Conservation (phyloP, 2,888 invertebrate species). For the Melinaea marsaeus region DNA sequence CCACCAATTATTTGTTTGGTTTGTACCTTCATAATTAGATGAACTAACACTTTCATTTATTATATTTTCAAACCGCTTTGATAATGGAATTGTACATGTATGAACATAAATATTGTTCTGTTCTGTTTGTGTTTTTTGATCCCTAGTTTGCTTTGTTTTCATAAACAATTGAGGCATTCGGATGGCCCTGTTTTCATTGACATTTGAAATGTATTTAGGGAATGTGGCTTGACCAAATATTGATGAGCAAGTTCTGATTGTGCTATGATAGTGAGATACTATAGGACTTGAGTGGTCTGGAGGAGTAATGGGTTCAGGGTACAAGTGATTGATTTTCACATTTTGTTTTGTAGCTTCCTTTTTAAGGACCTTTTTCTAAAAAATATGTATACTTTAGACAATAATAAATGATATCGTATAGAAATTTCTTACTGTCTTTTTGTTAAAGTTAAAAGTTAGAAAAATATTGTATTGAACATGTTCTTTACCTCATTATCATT, state of each 20-base stretch:
- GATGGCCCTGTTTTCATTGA: slow-evolving; percentile 25
- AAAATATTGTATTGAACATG: slow-evolving; percentile 17
- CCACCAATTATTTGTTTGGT: slow-evolving; percentile 22
- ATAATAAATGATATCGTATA: not conserved
- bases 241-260: slow-evolving; percentile 17
- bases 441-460: not conserved
- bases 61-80: slow-evolving; percentile 31
- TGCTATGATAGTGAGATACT: not conserved
- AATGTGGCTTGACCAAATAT: slow-evolving; percentile 41
- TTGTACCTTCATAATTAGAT: not conserved
- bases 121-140: slow-evolving; percentile 22
- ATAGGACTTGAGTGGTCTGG: slow-evolving; percentile 27
- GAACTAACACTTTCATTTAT: too few relatives aligned
- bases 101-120: slow-evolving; percentile 20
- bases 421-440: not conserved
- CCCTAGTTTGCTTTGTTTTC: slow-evolving; percentile 8
- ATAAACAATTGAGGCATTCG: slow-evolving; percentile 27
- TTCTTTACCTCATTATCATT: slow-evolving; percentile 48
- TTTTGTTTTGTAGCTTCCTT: slow-evolving; percentile 29
- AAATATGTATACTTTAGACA: not conserved
- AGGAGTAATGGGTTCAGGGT: slow-evolving; percentile 45
- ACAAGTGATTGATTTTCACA: slow-evolving; percentile 36
- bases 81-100: slow-evolving; percentile 31
- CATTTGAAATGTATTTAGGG: slow-evolving; percentile 35
- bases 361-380: slow-evolving; percentile 33